phyloP scores from a whole-genome alignment of 1,140 invertebrate species.

The Diorhabda sublineata region DNA sequence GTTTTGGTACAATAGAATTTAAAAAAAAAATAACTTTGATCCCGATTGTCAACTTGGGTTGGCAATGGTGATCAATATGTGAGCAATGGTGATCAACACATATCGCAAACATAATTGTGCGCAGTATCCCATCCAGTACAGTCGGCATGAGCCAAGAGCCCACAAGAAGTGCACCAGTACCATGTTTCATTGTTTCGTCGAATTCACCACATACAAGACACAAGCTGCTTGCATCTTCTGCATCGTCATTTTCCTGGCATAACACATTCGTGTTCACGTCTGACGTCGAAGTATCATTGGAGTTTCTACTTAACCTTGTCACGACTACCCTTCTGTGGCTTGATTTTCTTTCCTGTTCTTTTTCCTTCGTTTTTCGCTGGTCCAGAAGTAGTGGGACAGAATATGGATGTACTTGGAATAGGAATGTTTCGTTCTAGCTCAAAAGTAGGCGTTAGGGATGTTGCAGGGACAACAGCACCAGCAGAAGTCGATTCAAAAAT shows the following conservation, averaged over 20 bases:
- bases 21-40: neutral
- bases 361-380: neutral
- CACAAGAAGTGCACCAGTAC: slow-evolving; percentile 36
- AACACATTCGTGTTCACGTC: slow-evolving; percentile 23
- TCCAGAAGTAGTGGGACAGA: too few relatives aligned
- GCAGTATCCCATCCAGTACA: slow-evolving; percentile 27
- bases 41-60: neutral
- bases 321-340: slow-evolving; percentile 18
- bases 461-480: too few relatives aligned
- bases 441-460: too few relatives aligned
- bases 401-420: too few relatives aligned
- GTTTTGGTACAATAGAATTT: neutral
- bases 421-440: too few relatives aligned
- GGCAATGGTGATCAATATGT: neutral
- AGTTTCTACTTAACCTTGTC: slow-evolving; percentile 18
- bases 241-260: slow-evolving; percentile 28
- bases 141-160: slow-evolving; percentile 24
- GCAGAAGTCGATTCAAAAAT: too few relatives aligned
- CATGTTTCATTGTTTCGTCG: slow-evolving; percentile 38
- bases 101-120: slow-evolving; percentile 22
- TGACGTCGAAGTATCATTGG: slow-evolving; percentile 6
- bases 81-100: slow-evolving; percentile 2
- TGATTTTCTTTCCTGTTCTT: slow-evolving; percentile 18
- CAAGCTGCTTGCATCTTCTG: slow-evolving; percentile 35
- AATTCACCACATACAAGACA: slow-evolving; percentile 29